Evolutionary conservation across 2,888 invertebrate genomes (phyloP).

Genomic region (Ichneumoninae sp.): DNA sequence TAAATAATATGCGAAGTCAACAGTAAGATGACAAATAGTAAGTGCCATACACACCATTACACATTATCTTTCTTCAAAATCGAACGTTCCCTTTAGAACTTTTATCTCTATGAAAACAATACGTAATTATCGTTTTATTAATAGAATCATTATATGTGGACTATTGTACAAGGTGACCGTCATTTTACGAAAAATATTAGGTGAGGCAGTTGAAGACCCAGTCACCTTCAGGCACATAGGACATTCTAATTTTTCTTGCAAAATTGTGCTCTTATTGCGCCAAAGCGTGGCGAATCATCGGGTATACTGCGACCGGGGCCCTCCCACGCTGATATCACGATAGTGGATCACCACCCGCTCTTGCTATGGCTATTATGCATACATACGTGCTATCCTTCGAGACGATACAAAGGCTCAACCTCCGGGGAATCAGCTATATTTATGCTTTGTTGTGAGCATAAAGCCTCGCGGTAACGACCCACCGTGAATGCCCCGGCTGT

Average conservation of each 20-base stretch:
- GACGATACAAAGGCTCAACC: slow-evolving; percentile 76
- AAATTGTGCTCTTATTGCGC: slow-evolving; percentile 69
- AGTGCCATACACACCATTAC: not conserved
- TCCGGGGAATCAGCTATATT: slow-evolving; percentile 80
- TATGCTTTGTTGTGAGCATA: slow-evolving; percentile 81
- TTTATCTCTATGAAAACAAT: slow-evolving; percentile 7
- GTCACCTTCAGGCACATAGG: slow-evolving; percentile 14
- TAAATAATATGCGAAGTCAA: not conserved
- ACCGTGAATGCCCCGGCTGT: slow-evolving; percentile 74
- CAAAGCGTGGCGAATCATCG: slow-evolving; percentile 59
- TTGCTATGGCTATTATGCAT: slow-evolving; percentile 53
- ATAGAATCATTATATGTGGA: slow-evolving; percentile 22
- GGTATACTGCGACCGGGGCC: slow-evolving; percentile 66
- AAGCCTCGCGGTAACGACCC: slow-evolving; percentile 77
- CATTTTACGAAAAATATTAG: slow-evolving; percentile 24
- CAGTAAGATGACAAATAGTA: not conserved
- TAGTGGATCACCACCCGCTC: slow-evolving; percentile 76
- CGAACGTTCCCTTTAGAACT: not conserved
- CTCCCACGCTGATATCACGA: slow-evolving; percentile 79
- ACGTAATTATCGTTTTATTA: slow-evolving; percentile 9
- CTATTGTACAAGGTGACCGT: not conserved
- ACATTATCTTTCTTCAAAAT: not conserved
- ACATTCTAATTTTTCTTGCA: slow-evolving; percentile 36
- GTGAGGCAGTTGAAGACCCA: slow-evolving; percentile 29
- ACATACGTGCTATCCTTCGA: slow-evolving; percentile 66